Evolutionary conservation across 2,113 vertebrate genomes (phyloP), one percentile per base, ranked within the genome.

Genomic region (Pelodiscus sinensis): DNA sequence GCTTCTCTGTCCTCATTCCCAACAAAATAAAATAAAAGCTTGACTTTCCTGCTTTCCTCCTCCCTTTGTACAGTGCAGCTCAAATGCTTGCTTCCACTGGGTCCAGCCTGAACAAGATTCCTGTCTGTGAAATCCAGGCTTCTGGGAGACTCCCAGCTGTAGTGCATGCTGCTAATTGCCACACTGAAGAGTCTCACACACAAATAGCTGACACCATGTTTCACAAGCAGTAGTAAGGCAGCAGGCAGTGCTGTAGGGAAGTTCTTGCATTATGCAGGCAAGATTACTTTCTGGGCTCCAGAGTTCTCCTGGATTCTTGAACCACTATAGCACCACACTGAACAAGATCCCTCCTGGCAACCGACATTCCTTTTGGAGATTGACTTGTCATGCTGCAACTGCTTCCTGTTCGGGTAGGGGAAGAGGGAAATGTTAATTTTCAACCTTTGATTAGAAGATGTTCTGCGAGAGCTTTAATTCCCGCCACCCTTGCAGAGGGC

Each of bases 91-190:
- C 1, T 60, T 77, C 10, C 21, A 44, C 73, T 55, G 81, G 84
- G 5, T 8, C 2, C 4, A 38, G 85, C 52, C 9, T 78, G n/a
- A 84, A 38, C 60, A 62, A 62, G 13, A 15, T 62, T 31, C 7
- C 1, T 31, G 13, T 38, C 8, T n/a, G n/a, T 25, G 22, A 57
- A 82, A 11, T 10, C 52, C 65, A 79, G 84, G 9, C 4, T 44
- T 8, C 29, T 0, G 15, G 51, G 0, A 19, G 35, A 19, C 35
- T 24, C 78, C 44, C 25, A 89, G 22, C 31, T 31, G 14, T n/a
- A 21, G 13, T 9, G 82, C 38, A 60, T 82, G 55, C n/a, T 58
- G 8, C 10, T 60, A 79, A 44, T 51, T 58, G 13, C 1, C 79
- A 68, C 81, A 81, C 54, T 16, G 79, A 54, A 18, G 27, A 86